These are phyloP conservation scores for Cynaeus angustus DNA, from an alignment of 2,888 invertebrate species.

Conservation along the genomic window DNA sequence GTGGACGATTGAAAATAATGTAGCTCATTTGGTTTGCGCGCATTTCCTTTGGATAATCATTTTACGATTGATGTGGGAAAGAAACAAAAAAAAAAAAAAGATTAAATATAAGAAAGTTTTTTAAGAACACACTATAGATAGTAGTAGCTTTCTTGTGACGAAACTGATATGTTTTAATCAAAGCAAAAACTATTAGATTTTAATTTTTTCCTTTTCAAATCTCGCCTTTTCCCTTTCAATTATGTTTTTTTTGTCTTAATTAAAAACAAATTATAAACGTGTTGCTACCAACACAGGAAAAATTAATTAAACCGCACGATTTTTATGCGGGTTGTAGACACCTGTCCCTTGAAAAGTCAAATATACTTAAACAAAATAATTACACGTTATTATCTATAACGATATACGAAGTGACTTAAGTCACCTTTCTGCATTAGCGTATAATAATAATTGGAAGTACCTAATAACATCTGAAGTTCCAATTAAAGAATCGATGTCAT, in stretches of 20 bases:
- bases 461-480: background rate
- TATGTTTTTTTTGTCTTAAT: background rate
- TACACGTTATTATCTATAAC: slow-evolving; percentile 9
- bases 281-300: slow-evolving; percentile 3
- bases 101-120: no score
- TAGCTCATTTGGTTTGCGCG: slow-evolving; percentile 23
- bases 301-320: slow-evolving; percentile 5
- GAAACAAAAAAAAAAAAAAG: no score
- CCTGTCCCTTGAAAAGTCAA: slow-evolving; percentile 7
- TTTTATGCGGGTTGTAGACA: background rate
- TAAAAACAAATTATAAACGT: background rate
- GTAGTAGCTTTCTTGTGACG: no score
- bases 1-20: slow-evolving; percentile 37
- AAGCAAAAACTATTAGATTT: no score
- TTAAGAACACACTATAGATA: no score
- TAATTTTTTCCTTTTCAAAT: background rate
- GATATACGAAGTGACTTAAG: background rate
- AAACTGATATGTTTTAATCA: no score
- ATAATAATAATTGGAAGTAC: background rate
- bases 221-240: background rate
- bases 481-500: slow-evolving; percentile 10
- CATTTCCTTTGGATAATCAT: slow-evolving; percentile 14
- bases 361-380: slow-evolving; percentile 11
- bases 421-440: background rate
- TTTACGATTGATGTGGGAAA: slow-evolving; percentile 15